Evolutionary conservation across 1,140 invertebrate species (phyloP).

Genomic region (Drosophila pandora): DNA sequence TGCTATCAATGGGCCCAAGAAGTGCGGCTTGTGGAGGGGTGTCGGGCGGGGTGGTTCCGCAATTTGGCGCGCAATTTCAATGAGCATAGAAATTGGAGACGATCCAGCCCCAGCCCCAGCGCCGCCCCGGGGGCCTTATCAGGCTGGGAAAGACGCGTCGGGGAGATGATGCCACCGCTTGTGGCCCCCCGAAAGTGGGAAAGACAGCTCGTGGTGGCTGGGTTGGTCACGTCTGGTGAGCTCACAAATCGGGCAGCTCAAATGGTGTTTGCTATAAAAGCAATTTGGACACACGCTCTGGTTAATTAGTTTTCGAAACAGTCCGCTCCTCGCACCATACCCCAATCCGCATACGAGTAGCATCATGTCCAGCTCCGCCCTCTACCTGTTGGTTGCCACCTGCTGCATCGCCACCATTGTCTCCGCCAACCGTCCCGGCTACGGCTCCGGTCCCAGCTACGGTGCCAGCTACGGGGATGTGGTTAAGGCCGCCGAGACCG

Average conservation of each 20-base stretch:
- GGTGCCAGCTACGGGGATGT: constrained; percentile 36
- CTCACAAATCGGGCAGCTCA: constrained; percentile 70
- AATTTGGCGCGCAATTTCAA: constrained; percentile 70
- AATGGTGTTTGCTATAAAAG: constrained; percentile 77
- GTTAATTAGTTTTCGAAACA: constrained; percentile 71
- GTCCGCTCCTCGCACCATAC: constrained; percentile 61
- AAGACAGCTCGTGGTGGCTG: constrained; percentile 15
- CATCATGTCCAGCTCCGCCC: constrained; percentile 59
- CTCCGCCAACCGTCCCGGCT: constrained; percentile 39
- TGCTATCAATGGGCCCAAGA: constrained; percentile 59
- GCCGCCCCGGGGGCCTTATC: constrained; percentile 47
- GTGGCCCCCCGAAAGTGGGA: constrained; percentile 50
- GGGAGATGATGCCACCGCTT: constrained; percentile 30
- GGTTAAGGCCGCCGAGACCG: constrained; percentile 53
- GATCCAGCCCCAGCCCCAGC: constrained; percentile 19
- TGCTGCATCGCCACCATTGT: constrained; percentile 46
- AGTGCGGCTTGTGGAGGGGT: constrained; percentile 27
- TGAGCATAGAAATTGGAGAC: constrained; percentile 68
- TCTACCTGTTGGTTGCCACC: constrained; percentile 62
- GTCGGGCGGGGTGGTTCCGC: constrained; percentile 13
- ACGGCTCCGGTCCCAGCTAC: constrained; percentile 19
- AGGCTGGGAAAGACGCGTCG: not conserved
- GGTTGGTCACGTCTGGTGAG: constrained; percentile 73
- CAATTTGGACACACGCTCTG: constrained; percentile 75
- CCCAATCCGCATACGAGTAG: constrained; percentile 8